Base-by-base conservation (phyloP, 92 coral and sea anemone genomes). In the Anthopleura xanthogrammica region DNA sequence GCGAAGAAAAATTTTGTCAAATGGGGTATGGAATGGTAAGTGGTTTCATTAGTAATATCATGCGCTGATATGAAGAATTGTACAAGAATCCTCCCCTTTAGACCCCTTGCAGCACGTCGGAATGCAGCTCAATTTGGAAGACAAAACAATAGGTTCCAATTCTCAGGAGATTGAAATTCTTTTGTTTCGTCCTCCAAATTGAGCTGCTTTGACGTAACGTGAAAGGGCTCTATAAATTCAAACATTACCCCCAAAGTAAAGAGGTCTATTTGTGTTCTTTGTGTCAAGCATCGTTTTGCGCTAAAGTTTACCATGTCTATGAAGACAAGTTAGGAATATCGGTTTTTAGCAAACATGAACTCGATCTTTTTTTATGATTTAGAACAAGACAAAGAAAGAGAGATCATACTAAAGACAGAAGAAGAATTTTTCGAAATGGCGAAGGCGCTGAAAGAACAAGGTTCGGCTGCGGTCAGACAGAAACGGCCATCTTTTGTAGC, bases 321-420 rank as follows among this genome's bases (percentile, higher is more conserved):
- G 22, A 60, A 60, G 5, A 2, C 17, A 60, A 29, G 36, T 4
- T 16, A 60, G 17, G 12, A 14, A 62, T 62, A 62, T 62, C 2
- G 4, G 17, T 62, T 19, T 29, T 36, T 1, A 4, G 17, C 16
- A 54, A 54, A 54, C 58, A 14, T 54, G 17, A 54, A 41, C 17
- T 40, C 20, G 36, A 29, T 36, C 11, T 75, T 9, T 36, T 76
- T 13, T 48, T 10, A 10, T 8, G 1, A 7, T 41, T 19, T 76
- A 94, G 98, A 91, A 56, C 90, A 94, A 10, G 97, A 93, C 65
- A 89, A 80, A 74, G 98, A 94, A 83, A 80, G 98, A n/a, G 89
- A 89, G 76, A 64, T 89, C 70, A 85, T 92, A 76, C 92, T 86
- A 77, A 82, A 87, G 86, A 86, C 94, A 1, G 98, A 94, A 75